A percentile compares a stretch with the other conserved stretches of the same genome.
phyloP scores from a whole-genome alignment of 2,113 vertebrate genomes.

The Pagrus major region DNA sequence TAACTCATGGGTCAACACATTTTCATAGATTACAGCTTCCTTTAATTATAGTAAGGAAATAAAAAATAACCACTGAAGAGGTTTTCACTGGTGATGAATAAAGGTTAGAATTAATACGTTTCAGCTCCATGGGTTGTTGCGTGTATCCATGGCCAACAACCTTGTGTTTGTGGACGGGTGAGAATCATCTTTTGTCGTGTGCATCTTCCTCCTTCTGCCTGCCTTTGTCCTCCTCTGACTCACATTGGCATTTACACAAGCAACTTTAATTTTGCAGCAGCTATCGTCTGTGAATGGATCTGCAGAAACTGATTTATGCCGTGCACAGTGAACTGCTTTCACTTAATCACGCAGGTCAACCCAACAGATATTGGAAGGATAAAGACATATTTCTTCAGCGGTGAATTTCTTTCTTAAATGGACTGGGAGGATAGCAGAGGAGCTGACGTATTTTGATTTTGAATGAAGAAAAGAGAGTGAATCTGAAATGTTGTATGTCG shows the following conservation, averaged over 20 bases:
- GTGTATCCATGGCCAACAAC: constrained; percentile 39
- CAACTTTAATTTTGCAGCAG: constrained; percentile 74
- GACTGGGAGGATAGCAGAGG: not conserved
- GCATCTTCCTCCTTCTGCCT: constrained; percentile 1
- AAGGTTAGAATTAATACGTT: not conserved
- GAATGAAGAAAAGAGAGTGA: not conserved
- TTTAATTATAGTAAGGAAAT: constrained; percentile 44
- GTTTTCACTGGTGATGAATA: constrained; percentile 19
- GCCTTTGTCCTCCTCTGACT: constrained; percentile 49
- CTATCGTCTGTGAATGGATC: constrained; percentile 63
- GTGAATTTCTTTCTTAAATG: not conserved
- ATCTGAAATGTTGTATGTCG: not conserved
- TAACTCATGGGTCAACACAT: constrained; percentile 42
- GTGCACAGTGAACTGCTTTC: constrained; percentile 54
- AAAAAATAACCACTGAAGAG: constrained; percentile 21
- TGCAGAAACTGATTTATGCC: constrained; percentile 25
- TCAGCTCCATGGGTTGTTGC: not conserved
- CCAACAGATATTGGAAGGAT: not conserved
- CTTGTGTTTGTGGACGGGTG: not conserved
- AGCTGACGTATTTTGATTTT: constrained; percentile 1
- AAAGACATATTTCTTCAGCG: constrained; percentile 4
- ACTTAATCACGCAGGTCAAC: constrained; percentile 39
- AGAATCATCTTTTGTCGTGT: not conserved
- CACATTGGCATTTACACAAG: constrained; percentile 76
- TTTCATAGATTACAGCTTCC: constrained; percentile 9